Conservation (phyloP, 2,113 vertebrate genomes). For the Daphoenositta chrysoptera region DNA sequence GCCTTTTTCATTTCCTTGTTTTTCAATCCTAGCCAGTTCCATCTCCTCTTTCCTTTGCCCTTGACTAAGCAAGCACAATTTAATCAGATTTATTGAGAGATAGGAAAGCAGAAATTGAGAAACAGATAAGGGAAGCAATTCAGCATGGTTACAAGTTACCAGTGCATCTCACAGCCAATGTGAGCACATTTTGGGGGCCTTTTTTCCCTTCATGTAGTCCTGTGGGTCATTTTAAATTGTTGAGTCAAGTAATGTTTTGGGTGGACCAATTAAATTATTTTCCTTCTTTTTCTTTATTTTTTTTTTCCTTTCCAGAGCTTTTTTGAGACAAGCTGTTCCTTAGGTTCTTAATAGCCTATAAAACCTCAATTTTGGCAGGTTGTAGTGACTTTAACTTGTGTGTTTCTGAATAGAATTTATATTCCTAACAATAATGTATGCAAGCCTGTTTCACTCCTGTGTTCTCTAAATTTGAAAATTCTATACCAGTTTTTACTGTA, state of each 20-base stretch:
- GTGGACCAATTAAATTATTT: not conserved
- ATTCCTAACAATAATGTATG: not conserved
- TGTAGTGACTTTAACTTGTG: not conserved
- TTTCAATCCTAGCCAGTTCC: not conserved
- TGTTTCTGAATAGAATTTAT: not conserved
- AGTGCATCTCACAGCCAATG: not conserved
- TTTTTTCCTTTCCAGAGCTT: not conserved
- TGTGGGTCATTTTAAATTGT: not conserved
- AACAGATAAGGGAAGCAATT: conserved; percentile 3
- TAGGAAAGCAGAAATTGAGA: conserved; percentile 27
- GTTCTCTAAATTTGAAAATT: not conserved
- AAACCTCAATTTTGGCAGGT: not conserved
- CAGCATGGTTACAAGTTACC: not conserved
- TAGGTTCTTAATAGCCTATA: not conserved
- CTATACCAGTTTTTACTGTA: fast-evolving
- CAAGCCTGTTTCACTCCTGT: not conserved
- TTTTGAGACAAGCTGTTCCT: not conserved
- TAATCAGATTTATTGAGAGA: conserved; percentile 52
- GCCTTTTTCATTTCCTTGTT: too few relatives aligned
- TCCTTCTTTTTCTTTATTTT: not conserved
- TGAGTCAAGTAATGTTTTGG: not conserved
- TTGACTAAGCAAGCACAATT: conserved; percentile 53
- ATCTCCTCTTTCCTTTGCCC: conserved; percentile 34
- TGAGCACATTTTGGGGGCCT: not conserved
- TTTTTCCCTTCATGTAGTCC: not conserved